Evolutionary conservation across 2,113 vertebrate genomes (phyloP).

Genomic region (Taxidea taxus): DNA sequence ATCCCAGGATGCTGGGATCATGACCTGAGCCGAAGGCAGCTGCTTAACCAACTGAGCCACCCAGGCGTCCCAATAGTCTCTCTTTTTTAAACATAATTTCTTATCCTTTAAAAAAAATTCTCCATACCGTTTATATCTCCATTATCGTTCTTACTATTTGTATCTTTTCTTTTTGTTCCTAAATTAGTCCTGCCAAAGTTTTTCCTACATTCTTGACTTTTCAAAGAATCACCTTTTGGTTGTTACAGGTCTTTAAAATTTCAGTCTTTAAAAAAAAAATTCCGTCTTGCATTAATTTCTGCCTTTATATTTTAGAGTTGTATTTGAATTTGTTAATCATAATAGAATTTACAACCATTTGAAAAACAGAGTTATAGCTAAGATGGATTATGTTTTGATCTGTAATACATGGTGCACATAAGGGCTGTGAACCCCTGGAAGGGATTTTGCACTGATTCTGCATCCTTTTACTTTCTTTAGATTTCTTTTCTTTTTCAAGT

Average conservation of each 20-base stretch:
- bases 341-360: not conserved
- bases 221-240: not conserved
- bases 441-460: not conserved
- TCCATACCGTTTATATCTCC: not conserved
- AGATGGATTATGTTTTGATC: not conserved
- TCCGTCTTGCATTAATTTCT: not conserved
- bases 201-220: not conserved
- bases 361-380: not conserved
- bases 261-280: not conserved
- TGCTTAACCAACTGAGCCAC: too few relatives aligned
- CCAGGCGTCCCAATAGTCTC: too few relatives aligned
- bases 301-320: not conserved
- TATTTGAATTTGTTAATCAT: slow-evolving; percentile 29
- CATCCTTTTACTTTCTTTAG: not conserved
- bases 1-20: too few relatives aligned
- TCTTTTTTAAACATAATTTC: not conserved
- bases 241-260: not conserved
- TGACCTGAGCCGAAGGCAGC: too few relatives aligned
- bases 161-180: not conserved
- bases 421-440: not conserved
- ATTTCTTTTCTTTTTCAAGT: slow-evolving; percentile 7
- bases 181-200: not conserved
- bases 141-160: not conserved
- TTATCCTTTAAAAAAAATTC: not conserved
- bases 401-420: not conserved